Conservation (phyloP, 2,888 invertebrate genomes). For the Coleophora flavipennella region DNA sequence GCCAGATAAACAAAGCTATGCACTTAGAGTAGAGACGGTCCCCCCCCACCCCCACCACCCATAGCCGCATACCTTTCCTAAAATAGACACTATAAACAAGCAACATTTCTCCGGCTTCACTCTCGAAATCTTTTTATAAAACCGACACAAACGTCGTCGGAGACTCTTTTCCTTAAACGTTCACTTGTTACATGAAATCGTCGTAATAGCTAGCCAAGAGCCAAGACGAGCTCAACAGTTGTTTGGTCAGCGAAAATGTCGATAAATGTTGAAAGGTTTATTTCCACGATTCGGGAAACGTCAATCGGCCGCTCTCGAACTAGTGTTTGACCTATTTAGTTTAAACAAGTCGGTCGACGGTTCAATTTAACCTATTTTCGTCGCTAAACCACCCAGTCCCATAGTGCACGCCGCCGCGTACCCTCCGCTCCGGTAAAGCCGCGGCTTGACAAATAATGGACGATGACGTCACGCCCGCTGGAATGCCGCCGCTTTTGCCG, state of each 20-base stretch:
- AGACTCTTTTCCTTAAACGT: constrained; percentile 20
- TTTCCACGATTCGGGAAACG: constrained; percentile 5
- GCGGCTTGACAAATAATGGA: constrained; percentile 50
- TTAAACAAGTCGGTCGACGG: constrained; percentile 20
- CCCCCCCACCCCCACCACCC: no score
- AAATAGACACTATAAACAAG: constrained; percentile 38
- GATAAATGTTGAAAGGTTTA: constrained; percentile 4
- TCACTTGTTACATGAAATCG: constrained; percentile 23
- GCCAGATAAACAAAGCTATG: constrained; percentile 56
- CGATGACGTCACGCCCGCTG: constrained; percentile 51
- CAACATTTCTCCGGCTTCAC: constrained; percentile 24
- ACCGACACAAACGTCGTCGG: constrained; percentile 14
- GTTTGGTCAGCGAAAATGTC: constrained; percentile 1
- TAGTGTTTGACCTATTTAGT: constrained; percentile 24
- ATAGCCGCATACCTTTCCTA: constrained; percentile 42
- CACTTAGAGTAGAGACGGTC: constrained; percentile 40
- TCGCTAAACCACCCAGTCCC: constrained; percentile 18
- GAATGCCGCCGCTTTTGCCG: constrained; percentile 51
- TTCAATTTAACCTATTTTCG: constrained; percentile 23
- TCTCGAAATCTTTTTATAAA: constrained; percentile 18
- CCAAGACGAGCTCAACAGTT: constrained; percentile 1
- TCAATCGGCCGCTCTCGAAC: constrained; percentile 5
- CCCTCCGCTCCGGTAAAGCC: no score
- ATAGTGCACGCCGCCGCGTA: constrained; percentile 24
- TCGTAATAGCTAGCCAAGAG: constrained; percentile 5